These are phyloP conservation scores for Andricus curvator DNA, from an alignment of 2,888 invertebrate genomes.

Conservation along the genomic window DNA sequence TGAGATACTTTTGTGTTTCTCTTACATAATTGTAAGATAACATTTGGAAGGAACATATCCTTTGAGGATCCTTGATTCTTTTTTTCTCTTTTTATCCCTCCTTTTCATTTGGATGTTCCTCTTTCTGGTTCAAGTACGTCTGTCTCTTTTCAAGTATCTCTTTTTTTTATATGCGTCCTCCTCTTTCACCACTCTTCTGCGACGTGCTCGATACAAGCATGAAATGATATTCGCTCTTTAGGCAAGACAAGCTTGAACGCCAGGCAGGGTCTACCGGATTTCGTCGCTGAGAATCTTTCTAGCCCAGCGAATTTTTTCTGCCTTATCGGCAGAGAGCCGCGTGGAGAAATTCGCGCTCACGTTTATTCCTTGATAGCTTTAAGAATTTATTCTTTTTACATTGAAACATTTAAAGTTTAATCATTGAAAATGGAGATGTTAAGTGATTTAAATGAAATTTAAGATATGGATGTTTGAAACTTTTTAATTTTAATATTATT, in stretches of 20 bases:
- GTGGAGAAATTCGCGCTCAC: conserved; percentile 18
- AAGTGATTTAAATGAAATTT: neutral
- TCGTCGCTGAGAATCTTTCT: conserved; percentile 4
- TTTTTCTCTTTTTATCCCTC: neutral
- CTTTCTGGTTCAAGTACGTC: conserved; percentile 36
- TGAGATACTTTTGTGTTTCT: neutral
- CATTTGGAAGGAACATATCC: neutral
- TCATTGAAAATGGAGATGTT: neutral
- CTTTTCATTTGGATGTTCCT: conserved; percentile 34
- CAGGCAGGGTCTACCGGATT: conserved; percentile 5
- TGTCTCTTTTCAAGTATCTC: conserved; percentile 25
- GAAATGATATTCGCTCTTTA: conserved; percentile 1
- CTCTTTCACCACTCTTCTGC: conserved; percentile 41
- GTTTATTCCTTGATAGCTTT: neutral
- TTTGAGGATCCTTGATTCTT: neutral
- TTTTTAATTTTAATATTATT: no score
- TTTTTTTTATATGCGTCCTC: conserved; percentile 38
- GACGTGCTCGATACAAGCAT: conserved; percentile 40
- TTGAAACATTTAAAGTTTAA: neutral
- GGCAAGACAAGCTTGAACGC: conserved; percentile 9
- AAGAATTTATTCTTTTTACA: no score
- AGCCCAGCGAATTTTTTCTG: neutral
- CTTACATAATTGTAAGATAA: neutral
- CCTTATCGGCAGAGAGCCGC: conserved; percentile 24
- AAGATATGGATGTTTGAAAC: no score